Evolutionary conservation across 1,140 invertebrate species (phyloP).

Genomic region (Pseudomyrmex gracilis): DNA sequence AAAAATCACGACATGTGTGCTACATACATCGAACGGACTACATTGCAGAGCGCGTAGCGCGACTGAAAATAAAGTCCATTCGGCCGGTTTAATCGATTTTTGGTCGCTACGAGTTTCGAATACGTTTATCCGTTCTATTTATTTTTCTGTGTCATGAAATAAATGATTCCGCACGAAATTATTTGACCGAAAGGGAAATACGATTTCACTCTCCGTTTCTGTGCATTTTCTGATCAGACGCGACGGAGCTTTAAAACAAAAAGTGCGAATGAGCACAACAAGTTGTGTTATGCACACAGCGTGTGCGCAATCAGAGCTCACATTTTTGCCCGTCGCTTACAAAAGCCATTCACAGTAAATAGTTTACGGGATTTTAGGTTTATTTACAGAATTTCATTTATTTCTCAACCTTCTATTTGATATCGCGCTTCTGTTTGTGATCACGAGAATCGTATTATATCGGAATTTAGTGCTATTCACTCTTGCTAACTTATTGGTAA

Average conservation of each 20-base stretch:
- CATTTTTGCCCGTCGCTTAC: not conserved
- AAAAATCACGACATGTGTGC: not conserved
- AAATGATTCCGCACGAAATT: constrained; percentile 20
- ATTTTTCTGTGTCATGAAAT: constrained; percentile 6
- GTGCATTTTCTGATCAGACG: constrained; percentile 3
- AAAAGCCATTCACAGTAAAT: not conserved
- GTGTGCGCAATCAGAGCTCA: constrained; percentile 5
- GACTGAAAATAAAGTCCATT: not conserved
- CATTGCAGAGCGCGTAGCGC: not conserved
- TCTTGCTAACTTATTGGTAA: no score
- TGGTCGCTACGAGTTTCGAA: not conserved
- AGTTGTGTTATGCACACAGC: constrained; percentile 14
- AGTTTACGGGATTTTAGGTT: not conserved
- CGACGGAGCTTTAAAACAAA: not conserved
- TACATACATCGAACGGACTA: not conserved
- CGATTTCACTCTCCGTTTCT: not conserved
- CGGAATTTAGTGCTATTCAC: no score
- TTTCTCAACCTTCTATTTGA: no score
- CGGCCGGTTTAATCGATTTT: constrained; percentile 19
- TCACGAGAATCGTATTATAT: no score
- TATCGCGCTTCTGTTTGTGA: no score
- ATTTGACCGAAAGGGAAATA: not conserved
- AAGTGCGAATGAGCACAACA: not conserved
- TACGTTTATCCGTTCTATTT: constrained; percentile 12
- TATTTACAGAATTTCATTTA: no score